Base-by-base conservation (phyloP, 2,888 invertebrate species). In the Boloria selene region DNA sequence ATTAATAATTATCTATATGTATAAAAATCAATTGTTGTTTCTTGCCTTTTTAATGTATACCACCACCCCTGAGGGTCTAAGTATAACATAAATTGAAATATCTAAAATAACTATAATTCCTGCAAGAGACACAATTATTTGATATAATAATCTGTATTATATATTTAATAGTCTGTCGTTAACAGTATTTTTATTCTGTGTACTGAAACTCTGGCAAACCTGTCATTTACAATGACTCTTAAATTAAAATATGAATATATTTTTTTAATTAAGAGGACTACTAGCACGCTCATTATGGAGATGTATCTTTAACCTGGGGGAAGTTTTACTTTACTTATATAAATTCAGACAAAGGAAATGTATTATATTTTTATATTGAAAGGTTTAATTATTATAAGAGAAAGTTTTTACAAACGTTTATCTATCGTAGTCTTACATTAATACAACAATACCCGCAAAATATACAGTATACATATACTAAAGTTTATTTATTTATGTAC, bases 171-270 rank as follows among this genome's bases (percentile, higher is more conserved):
- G 6, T 45, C 10, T 10, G 50, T 45, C 16, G 18, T 51, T 13
- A 13, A 49, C 61, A 67, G 54, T n/a, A 26, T 18, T 51, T 42
- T 47, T 64, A 67, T 42, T 44, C 69, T 67, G 62, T 64, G 56
- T 22, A 45, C 18, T 17, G 13, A 47, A 38, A 56, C 55, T 13
- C 18, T 59, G 54, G 58, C 54, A 58, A 38, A 42, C n/a, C 54
- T 61, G 59, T 55, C 59, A 59, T 7, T 22, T 59, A 69, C 67
- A 69, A 67, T 67, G 67, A 54, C 69, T 59, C 64, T 69, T 62
- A 69, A 69, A 69, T 69, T 69, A 64, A 67, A 69, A 69, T 69
- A 62, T 69, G 61, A 69, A 67, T 65, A 67, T 69, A 64, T 64
- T 59, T 50, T 31, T 65, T 65, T 65, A 51, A 67, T 67, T 55